Evolutionary conservation across 2,797 vertebrate genomes (phyloP).

Genomic region (Siniperca obscura): DNA sequence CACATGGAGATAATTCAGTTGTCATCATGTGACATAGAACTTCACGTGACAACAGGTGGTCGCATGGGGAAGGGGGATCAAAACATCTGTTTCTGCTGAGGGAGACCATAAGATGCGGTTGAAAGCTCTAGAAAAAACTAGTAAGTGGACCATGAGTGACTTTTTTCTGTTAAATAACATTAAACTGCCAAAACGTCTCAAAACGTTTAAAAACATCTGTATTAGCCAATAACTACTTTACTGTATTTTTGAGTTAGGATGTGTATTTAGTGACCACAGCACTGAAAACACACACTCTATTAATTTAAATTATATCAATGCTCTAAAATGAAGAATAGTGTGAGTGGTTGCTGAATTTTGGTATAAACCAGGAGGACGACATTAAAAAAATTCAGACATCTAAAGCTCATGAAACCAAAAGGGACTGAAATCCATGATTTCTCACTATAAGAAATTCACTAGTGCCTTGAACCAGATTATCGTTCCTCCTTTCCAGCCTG

Average conservation of each 20-base stretch:
- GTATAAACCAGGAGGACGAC: background rate
- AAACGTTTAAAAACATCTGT: too few species aligned
- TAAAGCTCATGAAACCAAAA: slow-evolving; percentile 5
- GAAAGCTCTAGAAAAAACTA: background rate
- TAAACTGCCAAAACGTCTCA: background rate
- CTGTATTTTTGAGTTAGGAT: too few species aligned
- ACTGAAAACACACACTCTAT: background rate
- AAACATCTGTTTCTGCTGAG: background rate
- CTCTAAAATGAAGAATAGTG: background rate
- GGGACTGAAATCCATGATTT: slow-evolving; percentile 3
- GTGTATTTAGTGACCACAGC: background rate
- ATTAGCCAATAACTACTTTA: too few species aligned
- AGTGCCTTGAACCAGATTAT: slow-evolving; percentile 35
- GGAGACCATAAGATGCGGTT: background rate
- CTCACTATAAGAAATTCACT: slow-evolving; percentile 18
- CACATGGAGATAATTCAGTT: background rate
- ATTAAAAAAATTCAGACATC: background rate
- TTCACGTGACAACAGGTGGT: background rate
- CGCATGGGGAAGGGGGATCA: too few species aligned
- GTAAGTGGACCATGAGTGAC: background rate
- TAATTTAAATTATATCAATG: background rate
- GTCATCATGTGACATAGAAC: background rate
- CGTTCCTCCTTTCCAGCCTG: slow-evolving; percentile 26
- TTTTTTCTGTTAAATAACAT: background rate
- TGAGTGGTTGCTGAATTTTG: too few species aligned